Evolutionary conservation across 2,797 vertebrate species (phyloP).

Genomic region (Tragelaphus eurycerus): DNA sequence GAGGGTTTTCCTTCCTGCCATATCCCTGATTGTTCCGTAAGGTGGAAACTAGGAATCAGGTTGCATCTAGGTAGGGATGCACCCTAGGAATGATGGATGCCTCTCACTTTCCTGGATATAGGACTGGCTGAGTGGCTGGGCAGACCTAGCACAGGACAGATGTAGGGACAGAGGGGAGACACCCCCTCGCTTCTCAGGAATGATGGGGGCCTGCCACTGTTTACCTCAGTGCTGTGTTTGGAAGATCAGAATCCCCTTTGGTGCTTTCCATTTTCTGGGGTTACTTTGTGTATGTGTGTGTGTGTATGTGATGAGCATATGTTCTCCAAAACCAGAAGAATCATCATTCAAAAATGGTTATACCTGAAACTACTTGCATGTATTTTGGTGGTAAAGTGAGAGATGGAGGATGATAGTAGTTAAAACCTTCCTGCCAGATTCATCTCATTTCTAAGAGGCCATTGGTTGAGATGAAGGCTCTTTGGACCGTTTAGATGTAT

Average conservation of each 20-base stretch:
- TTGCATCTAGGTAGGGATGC: not conserved
- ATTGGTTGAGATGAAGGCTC: not conserved
- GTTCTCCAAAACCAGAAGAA: not conserved
- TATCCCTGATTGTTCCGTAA: not conserved
- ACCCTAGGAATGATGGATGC: not conserved
- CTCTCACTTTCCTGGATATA: not conserved
- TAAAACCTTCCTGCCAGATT: not conserved
- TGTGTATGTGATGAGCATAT: not conserved
- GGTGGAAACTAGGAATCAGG: conserved; percentile 32
- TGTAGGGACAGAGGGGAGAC: not conserved
- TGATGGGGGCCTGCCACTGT: not conserved
- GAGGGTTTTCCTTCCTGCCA: not conserved
- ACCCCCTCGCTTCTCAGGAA: not conserved
- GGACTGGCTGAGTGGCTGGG: not conserved
- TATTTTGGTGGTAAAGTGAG: not conserved
- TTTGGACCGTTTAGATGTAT: not conserved
- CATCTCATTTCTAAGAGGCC: not conserved
- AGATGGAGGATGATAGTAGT: not conserved
- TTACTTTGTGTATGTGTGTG: not conserved
- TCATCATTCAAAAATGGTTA: not conserved
- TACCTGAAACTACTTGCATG: not conserved
- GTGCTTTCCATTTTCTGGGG: not conserved
- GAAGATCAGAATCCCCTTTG: not conserved
- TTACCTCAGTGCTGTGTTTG: not conserved
- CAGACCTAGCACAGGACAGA: not conserved